phyloP scores from a whole-genome alignment of 2,113 vertebrate species.

The Hypocryptadius cinnamomeus region DNA sequence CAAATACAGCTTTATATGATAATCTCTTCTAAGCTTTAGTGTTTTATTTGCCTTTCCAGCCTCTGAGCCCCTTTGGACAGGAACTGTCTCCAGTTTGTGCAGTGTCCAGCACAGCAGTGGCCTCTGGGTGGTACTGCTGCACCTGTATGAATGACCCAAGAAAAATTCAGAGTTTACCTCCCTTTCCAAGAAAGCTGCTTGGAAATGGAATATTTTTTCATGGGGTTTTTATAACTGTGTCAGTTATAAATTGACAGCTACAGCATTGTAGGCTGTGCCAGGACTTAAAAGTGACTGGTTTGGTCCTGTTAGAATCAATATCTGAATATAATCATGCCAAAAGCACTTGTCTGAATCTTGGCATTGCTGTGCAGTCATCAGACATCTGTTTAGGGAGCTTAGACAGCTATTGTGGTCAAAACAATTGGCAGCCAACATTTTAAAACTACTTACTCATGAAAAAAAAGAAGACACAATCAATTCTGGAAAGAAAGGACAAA shows the following conservation, averaged over 20 bases:
- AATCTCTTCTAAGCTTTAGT: not conserved
- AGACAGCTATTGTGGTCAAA: constrained; percentile 56
- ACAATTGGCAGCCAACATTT: constrained; percentile 48
- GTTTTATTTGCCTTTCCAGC: not conserved
- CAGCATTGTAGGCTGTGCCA: not conserved
- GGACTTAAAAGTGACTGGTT: not conserved
- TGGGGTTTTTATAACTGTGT: not conserved
- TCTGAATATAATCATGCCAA: not conserved
- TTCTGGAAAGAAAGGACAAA: constrained; percentile 17
- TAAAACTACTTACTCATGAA: not conserved
- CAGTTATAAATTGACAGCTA: not conserved
- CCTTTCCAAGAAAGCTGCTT: not conserved
- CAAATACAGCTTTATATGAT: not conserved
- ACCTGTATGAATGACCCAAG: not conserved
- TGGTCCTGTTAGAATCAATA: not conserved
- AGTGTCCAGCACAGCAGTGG: not conserved
- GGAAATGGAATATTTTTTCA: not conserved
- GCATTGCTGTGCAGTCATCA: constrained; percentile 5
- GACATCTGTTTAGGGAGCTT: constrained; percentile 25
- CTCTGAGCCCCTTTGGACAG: not conserved
- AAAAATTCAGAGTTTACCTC: not conserved
- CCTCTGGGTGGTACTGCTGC: constrained; percentile 40
- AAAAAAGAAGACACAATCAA: not conserved
- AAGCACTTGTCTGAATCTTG: constrained; percentile 5
- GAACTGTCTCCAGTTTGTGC: not conserved